phyloP scores from a whole-genome alignment of 2,113 vertebrate genomes.

The Misgurnus anguillicaudatus region DNA sequence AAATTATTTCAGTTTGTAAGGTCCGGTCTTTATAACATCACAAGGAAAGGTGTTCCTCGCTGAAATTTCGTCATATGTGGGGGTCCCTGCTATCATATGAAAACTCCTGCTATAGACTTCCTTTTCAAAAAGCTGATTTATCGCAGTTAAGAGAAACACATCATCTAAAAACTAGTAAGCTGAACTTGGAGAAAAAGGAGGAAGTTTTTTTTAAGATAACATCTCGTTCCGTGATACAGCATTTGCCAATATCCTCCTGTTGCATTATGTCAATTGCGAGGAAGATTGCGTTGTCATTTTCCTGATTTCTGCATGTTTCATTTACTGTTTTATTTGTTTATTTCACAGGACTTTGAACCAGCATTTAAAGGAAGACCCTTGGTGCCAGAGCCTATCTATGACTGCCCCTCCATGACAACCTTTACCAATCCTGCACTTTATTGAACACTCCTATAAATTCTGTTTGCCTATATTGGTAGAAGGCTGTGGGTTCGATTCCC shows the following conservation, averaged over 20 bases:
- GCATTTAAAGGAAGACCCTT: neutral
- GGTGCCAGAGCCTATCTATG: slow-evolving; percentile 35
- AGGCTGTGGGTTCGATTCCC: too few species aligned
- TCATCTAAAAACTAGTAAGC: neutral
- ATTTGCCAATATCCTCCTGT: slow-evolving; percentile 19
- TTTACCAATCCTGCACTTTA: slow-evolving; percentile 14
- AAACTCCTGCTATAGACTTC: neutral
- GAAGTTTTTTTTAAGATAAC: neutral
- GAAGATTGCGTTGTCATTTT: neutral
- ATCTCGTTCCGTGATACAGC: neutral
- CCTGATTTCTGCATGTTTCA: neutral
- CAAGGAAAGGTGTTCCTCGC: too few species aligned
- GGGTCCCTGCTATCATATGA: too few species aligned
- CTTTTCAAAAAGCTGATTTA: neutral
- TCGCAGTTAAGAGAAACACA: neutral
- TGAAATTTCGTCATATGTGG: too few species aligned
- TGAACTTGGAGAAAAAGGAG: neutral
- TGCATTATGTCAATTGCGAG: slow-evolving; percentile 17
- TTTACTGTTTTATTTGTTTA: neutral
- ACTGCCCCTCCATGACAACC: neutral
- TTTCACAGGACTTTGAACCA: slow-evolving; percentile 5
- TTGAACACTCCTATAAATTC: neutral
- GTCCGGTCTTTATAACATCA: too few species aligned
- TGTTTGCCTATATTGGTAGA: too few species aligned
- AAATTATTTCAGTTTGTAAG: too few species aligned